Percentiles rank a stretch among this genome's conserved stretches.
These are phyloP conservation scores for Brachypteracias leptosomus DNA, from an alignment of 2,113 vertebrate species.

Conservation along the genomic window DNA sequence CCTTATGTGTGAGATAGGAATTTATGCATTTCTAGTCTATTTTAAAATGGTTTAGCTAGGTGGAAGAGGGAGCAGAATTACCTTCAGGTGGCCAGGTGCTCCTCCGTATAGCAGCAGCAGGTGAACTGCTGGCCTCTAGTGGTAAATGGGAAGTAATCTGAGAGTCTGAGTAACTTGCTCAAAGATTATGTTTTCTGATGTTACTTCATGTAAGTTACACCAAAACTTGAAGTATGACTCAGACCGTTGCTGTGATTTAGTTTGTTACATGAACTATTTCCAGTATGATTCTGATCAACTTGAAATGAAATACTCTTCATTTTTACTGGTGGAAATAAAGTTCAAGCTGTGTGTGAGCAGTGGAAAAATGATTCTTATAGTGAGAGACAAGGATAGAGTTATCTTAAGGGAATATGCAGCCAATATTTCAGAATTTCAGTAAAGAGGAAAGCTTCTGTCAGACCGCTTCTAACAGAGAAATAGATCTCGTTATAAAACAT, in stretches of 20 bases:
- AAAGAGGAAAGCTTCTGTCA: not conserved
- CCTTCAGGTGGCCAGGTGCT: not conserved
- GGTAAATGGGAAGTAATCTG: not conserved
- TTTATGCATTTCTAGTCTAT: not conserved
- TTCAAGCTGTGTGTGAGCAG: not conserved
- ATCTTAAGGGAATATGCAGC: not conserved
- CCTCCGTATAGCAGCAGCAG: not conserved
- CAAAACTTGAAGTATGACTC: not conserved
- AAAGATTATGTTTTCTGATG: not conserved
- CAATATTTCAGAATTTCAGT: not conserved
- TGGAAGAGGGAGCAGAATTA: not conserved
- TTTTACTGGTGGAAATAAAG: not conserved
- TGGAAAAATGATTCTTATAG: not conserved
- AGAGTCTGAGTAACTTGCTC: not conserved
- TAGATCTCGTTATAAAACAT: not conserved
- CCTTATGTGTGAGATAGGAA: not conserved
- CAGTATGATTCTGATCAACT: not conserved
- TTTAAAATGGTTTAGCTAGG: not conserved
- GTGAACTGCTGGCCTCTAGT: constrained; percentile 47
- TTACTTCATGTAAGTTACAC: not conserved
- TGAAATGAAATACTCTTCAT: not conserved
- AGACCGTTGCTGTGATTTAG: not conserved
- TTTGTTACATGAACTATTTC: not conserved
- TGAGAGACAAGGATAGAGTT: not conserved
- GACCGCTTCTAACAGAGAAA: not conserved